Evolutionary conservation across 1,140 invertebrate species (phyloP).

Genomic region (Phymastichus coffea): DNA sequence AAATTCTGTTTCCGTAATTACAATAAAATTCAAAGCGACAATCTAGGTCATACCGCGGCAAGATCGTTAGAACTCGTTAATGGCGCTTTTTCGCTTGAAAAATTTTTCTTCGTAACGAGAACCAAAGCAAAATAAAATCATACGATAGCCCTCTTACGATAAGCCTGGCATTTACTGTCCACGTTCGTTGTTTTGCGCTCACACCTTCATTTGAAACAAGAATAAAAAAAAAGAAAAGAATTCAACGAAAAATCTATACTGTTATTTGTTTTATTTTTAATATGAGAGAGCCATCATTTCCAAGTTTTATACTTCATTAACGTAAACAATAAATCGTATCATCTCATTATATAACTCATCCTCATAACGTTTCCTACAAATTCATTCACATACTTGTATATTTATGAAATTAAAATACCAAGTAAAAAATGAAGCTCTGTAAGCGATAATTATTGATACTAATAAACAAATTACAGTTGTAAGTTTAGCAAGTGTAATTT

Average conservation of each 20-base stretch:
- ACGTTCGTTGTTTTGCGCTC: background rate
- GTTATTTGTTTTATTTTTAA: background rate
- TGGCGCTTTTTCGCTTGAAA: background rate
- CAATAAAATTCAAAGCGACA: too few species aligned
- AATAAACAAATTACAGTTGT: background rate
- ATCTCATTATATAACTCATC: background rate
- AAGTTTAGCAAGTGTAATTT: conserved; percentile 3
- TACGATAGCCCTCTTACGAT: background rate
- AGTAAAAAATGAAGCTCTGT: conserved; percentile 39
- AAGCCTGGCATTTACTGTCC: conserved; percentile 2
- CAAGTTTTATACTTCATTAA: too few species aligned
- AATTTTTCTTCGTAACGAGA: background rate
- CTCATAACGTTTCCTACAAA: background rate
- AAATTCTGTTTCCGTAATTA: too few species aligned
- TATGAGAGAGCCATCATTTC: background rate
- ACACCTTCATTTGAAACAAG: background rate
- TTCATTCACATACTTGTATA: conserved; percentile 7
- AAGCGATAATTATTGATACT: conserved; percentile 14
- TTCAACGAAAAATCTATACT: background rate
- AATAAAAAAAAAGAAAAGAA: background rate
- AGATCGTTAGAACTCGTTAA: background rate
- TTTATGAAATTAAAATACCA: background rate
- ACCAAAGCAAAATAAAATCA: background rate
- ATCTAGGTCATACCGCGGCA: background rate
- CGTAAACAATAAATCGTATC: too few species aligned